Conservation (phyloP, 1,140 invertebrate species). For the Solenopsis invicta region DNA sequence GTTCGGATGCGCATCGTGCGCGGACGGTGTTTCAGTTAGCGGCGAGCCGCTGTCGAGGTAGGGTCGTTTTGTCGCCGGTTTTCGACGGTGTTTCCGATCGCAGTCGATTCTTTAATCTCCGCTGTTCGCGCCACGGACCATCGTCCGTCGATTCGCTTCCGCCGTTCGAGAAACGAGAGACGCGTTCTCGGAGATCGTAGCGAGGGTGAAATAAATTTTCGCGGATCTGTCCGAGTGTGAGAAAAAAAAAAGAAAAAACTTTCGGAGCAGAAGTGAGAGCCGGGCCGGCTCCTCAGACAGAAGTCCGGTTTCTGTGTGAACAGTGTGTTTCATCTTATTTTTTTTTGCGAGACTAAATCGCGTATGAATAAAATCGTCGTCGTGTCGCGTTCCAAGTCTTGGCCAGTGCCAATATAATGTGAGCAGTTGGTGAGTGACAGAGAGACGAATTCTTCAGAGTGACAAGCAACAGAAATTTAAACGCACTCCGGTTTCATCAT, state of each 20-base stretch:
- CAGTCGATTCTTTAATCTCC: not conserved
- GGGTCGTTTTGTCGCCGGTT: conserved; percentile 64
- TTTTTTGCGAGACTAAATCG: not conserved
- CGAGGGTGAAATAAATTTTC: not conserved
- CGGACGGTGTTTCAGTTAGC: conserved; percentile 83
- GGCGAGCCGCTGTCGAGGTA: conserved; percentile 82
- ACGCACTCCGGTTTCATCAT: conserved; percentile 22
- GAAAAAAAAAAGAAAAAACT: not conserved
- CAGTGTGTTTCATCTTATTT: conserved; percentile 25
- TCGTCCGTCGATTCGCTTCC: conserved; percentile 3
- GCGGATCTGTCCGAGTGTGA: not conserved
- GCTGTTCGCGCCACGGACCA: not conserved
- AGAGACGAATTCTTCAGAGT: not conserved
- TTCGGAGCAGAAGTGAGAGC: not conserved
- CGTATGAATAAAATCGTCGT: not conserved
- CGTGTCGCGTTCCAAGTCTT: not conserved
- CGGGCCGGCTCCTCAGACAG: conserved; percentile 4
- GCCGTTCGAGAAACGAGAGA: not conserved
- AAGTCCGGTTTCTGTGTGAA: conserved; percentile 40
- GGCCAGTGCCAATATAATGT: conserved; percentile 35
- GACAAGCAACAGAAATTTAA: conserved; percentile 25
- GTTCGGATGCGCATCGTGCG: conserved; percentile 76
- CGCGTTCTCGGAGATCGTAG: not conserved
- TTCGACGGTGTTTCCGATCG: not conserved
- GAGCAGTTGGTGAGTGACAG: conserved; percentile 18